Evolutionary conservation across 2,888 invertebrate species (phyloP).

Genomic region (Thecocarcelia acutangulata): DNA sequence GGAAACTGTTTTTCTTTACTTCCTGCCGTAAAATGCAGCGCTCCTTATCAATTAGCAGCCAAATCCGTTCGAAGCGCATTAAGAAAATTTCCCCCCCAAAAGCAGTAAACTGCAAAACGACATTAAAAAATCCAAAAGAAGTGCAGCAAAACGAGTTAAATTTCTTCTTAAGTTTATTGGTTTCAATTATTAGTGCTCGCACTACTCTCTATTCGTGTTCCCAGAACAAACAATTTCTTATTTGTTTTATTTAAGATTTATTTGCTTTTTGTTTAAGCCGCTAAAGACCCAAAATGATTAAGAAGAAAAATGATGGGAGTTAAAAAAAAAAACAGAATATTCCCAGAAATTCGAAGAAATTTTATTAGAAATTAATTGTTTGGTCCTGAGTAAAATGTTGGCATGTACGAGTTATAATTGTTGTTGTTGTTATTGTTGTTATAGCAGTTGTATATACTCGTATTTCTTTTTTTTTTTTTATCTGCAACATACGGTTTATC

Average conservation of each 20-base stretch:
- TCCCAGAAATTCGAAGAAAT: slow-evolving; percentile 58
- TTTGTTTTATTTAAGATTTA: slow-evolving; percentile 27
- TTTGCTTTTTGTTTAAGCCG: slow-evolving; percentile 43
- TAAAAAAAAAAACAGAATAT: slow-evolving; percentile 29
- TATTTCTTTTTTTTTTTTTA: slow-evolving; percentile 41
- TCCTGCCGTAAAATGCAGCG: background rate
- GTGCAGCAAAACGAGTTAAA: slow-evolving; percentile 2
- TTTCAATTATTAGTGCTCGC: slow-evolving; percentile 18
- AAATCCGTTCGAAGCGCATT: background rate
- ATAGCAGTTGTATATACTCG: background rate
- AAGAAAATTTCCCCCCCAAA: background rate
- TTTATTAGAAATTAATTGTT: slow-evolving; percentile 64
- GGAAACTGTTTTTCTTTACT: background rate
- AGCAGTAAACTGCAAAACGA: background rate
- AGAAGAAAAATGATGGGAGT: background rate
- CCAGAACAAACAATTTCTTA: slow-evolving; percentile 20
- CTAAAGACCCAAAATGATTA: slow-evolving; percentile 39
- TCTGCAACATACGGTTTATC: slow-evolving; percentile 54
- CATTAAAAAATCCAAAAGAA: background rate
- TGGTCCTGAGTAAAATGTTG: slow-evolving; percentile 50
- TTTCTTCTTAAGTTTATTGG: slow-evolving; percentile 14
- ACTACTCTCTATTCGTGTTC: background rate
- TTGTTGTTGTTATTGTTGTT: background rate
- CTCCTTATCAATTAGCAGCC: background rate
- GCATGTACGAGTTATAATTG: slow-evolving; percentile 33